Evolutionary conservation across 2,888 invertebrate genomes (phyloP), one percentile per base, ranked within the genome.

Genomic region (Horisme vitalbata): DNA sequence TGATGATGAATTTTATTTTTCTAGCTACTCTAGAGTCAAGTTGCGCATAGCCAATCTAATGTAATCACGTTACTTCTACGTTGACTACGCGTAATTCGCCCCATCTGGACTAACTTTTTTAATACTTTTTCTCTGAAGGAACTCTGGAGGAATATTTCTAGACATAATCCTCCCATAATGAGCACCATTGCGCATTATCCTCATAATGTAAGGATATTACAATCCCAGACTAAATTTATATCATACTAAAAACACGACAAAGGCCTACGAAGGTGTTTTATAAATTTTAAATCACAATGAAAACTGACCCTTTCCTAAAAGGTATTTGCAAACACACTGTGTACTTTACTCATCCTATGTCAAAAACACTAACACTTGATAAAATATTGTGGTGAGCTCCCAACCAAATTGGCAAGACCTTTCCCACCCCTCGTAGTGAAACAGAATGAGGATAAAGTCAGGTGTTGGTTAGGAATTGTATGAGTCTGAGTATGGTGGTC

Each of bases 341-440:
- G 57, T 67, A 55, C 66, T 61, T 56, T 51, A 43, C 58, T 47
- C 53, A 59, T 48, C 75, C 71, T 31, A 12, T 74, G 82, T 80
- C 81, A 81, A 55, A 62, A 65, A 58, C 79, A 81, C 69, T 68
- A 71, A 64, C 69, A 58, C 69, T 59, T 52, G 33, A 57, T 79
- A 74, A 79, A 72, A 76, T 78, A 78, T 77, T 49, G 68, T 58
- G 45, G 55, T 32, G 46, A 18, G 6, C 5, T 28, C 4, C 10
- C 13, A 14, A 1, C 45, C 48, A 47, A 44, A 14, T 24, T 45
- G 50, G 65, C 64, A 63, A 49, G 62, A 59, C 18, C 63, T 51
- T 45, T 39, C 38, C 4, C 23, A 24, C 15, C 14, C n/a, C 15
- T 24, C 21, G 27, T 9, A 3, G 31, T 26, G 3, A 10, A 12